These are phyloP conservation scores for Tortrix viridana DNA, from an alignment of 2,888 invertebrate species.

Conservation along the genomic window DNA sequence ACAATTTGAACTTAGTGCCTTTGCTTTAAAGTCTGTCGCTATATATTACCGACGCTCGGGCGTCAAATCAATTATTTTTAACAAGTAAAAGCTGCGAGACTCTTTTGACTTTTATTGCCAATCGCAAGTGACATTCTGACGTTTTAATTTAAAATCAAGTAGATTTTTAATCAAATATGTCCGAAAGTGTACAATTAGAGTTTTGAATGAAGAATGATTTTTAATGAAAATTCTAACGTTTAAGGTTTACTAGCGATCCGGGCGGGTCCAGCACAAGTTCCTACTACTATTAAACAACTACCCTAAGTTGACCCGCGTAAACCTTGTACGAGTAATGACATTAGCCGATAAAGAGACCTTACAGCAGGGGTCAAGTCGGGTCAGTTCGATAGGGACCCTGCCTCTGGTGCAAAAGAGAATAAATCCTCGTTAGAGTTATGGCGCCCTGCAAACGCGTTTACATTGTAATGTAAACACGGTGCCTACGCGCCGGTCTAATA, in stretches of 20 bases:
- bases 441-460: conserved; percentile 38
- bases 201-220: background rate
- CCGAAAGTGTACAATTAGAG: background rate
- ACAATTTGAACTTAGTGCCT: conserved; percentile 3
- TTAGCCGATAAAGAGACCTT: background rate
- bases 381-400: no score
- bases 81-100: conserved; percentile 13
- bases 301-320: no score
- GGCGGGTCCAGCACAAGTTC: no score
- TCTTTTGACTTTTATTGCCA: conserved; percentile 18
- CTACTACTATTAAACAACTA: no score
- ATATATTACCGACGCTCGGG: background rate
- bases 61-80: conserved; percentile 35
- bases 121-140: conserved; percentile 3
- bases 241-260: no score
- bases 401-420: no score
- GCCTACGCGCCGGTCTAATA: conserved; percentile 37
- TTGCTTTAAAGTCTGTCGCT: conserved; percentile 11
- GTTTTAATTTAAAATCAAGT: background rate
- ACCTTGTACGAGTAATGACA: background rate
- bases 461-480: conserved; percentile 44
- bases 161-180: background rate
- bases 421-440: conserved; percentile 12
- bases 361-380: background rate
- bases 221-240: background rate